phyloP scores from a whole-genome alignment of 2,113 vertebrate genomes.

The Myotis davidii region DNA sequence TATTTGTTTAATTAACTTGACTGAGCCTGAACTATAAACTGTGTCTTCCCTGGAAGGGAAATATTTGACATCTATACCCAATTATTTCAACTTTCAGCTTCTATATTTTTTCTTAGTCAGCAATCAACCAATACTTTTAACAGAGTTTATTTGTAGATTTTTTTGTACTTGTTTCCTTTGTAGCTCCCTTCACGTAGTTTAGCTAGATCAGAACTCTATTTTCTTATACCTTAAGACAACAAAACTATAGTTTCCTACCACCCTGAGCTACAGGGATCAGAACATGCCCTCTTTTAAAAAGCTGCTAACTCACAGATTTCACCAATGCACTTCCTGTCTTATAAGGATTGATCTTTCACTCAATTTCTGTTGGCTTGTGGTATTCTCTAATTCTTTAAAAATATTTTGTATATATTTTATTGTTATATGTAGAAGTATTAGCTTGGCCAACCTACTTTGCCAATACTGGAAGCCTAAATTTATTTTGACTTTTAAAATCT shows the following conservation, averaged over 20 bases:
- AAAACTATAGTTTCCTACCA: not conserved
- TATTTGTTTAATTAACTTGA: slow-evolving; percentile 26
- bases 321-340: not conserved
- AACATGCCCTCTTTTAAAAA: not conserved
- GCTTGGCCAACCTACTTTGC: not conserved
- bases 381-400: not conserved
- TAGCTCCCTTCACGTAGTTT: not conserved
- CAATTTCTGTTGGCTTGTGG: not conserved
- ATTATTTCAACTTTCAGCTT: not conserved
- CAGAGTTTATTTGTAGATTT: not conserved
- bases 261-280: not conserved
- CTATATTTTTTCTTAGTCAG: not conserved
- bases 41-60: not conserved
- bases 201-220: not conserved
- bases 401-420: not conserved
- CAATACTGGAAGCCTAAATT: not conserved
- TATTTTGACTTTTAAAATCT: slow-evolving; percentile 40
- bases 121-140: not conserved
- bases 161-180: not conserved
- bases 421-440: not conserved
- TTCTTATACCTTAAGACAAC: not conserved
- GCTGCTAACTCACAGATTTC: not conserved
- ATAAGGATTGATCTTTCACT: not conserved
- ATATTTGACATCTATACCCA: not conserved
- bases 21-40: not conserved